phyloP scores from a whole-genome alignment of 2,888 invertebrate species.

The Drosophila prostipennis region DNA sequence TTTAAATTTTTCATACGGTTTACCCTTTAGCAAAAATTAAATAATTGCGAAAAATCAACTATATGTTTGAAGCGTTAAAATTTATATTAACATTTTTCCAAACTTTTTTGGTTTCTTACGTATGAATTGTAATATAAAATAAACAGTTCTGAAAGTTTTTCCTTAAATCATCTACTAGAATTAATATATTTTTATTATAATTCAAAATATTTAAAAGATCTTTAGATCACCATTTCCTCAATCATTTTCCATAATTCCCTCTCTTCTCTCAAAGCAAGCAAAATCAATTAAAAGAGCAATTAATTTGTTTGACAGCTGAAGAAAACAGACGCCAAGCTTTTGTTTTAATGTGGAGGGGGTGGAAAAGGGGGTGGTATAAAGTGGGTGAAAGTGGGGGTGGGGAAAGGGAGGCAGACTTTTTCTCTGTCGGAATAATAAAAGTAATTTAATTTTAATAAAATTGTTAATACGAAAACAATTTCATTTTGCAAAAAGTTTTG shows the following conservation, averaged over 20 bases:
- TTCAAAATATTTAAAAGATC: background rate
- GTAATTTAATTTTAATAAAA: constrained; percentile 80
- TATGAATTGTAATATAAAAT: no score
- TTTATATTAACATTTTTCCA: no score
- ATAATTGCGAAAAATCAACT: no score
- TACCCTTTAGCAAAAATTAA: no score
- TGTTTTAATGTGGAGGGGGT: constrained; percentile 9
- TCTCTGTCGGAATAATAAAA: constrained; percentile 67
- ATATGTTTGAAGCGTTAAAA: no score
- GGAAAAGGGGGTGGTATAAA: background rate
- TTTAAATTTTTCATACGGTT: no score
- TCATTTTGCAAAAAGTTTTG: constrained; percentile 79
- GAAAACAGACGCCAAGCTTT: constrained; percentile 72
- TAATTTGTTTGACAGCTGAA: constrained; percentile 78
- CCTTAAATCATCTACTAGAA: no score
- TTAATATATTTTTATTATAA: background rate
- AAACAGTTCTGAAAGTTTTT: no score
- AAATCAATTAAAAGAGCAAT: constrained; percentile 78
- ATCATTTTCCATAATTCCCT: background rate
- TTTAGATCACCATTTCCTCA: background rate
- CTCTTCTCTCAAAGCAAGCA: constrained; percentile 37
- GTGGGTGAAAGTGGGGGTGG: background rate
- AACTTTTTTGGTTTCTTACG: no score
- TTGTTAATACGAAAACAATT: constrained; percentile 82
- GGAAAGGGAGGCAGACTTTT: constrained; percentile 10